Conservation (phyloP, 2,113 vertebrate genomes). For the Apteryx owenii region DNA sequence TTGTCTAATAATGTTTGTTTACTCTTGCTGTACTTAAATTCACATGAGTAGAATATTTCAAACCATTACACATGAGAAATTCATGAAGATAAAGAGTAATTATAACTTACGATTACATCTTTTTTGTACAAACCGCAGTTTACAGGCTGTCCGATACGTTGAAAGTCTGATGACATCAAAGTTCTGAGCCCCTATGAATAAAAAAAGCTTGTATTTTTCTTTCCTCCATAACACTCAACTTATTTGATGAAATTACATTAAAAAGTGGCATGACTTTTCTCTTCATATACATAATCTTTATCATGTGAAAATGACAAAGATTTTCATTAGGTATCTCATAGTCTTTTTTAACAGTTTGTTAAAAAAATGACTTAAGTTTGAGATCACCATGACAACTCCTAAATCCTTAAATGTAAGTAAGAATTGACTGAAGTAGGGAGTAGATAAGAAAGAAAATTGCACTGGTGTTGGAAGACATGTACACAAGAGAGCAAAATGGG, state of each 20-base stretch:
- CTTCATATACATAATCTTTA: not conserved
- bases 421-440: not conserved
- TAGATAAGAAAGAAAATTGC: not conserved
- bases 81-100: not conserved
- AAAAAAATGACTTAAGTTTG: not conserved
- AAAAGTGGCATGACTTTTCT: accelerated
- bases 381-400: accelerated
- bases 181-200: slow-evolving; percentile 91
- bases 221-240: not conserved
- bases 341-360: not conserved
- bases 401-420: not conserved
- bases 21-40: not conserved
- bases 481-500: no score
- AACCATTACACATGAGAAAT: not conserved
- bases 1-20: accelerated
- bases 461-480: not conserved
- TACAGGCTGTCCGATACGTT: slow-evolving; percentile 96
- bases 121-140: slow-evolving; percentile 96
- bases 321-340: not conserved
- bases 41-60: accelerated
- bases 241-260: not conserved
- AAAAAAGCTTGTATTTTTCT: not conserved
- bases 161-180: slow-evolving; percentile 97
- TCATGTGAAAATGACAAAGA: accelerated
- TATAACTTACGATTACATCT: slow-evolving; percentile 93